Conservation (phyloP, 2,888 invertebrate genomes). For the Linnaemya tessellans region DNA sequence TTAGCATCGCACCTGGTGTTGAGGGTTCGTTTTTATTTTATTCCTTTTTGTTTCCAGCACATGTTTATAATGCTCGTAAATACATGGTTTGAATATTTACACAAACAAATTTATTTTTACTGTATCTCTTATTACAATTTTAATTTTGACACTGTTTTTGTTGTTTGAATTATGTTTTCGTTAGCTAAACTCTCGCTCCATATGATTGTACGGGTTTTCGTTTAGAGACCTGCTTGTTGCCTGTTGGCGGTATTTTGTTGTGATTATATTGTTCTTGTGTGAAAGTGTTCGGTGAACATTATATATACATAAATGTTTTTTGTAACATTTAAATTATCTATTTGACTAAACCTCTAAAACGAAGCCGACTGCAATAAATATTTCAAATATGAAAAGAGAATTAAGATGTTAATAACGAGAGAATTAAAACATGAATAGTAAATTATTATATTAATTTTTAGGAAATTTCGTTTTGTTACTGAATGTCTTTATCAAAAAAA, state of each 20-base stretch:
- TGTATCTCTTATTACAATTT: neutral
- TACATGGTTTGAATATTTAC: constrained; percentile 2
- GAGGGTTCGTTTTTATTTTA: constrained; percentile 8
- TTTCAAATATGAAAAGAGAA: neutral
- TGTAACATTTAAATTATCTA: constrained; percentile 54
- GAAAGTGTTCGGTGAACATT: constrained; percentile 32
- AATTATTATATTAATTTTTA: too few species aligned
- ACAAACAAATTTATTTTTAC: neutral
- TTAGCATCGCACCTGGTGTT: constrained; percentile 69
- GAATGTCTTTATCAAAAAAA: too few species aligned
- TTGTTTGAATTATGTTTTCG: constrained; percentile 26
- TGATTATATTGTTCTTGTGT: neutral
- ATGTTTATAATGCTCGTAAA: neutral
- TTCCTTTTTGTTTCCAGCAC: constrained; percentile 20
- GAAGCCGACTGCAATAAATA: constrained; percentile 55
- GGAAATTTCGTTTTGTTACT: too few species aligned
- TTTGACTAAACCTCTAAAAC: constrained; percentile 56
- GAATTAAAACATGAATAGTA: too few species aligned
- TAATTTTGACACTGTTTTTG: neutral
- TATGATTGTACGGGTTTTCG: neutral
- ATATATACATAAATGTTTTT: constrained; percentile 40
- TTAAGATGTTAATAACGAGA: too few species aligned
- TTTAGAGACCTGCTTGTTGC: too few species aligned
- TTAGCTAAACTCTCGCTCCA: neutral
- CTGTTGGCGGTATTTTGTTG: too few species aligned